Percentiles rank a stretch among this genome's conserved stretches.
phyloP scores from a whole-genome alignment of 64 coral and sea anemone species.

The Anthopleura sola region DNA sequence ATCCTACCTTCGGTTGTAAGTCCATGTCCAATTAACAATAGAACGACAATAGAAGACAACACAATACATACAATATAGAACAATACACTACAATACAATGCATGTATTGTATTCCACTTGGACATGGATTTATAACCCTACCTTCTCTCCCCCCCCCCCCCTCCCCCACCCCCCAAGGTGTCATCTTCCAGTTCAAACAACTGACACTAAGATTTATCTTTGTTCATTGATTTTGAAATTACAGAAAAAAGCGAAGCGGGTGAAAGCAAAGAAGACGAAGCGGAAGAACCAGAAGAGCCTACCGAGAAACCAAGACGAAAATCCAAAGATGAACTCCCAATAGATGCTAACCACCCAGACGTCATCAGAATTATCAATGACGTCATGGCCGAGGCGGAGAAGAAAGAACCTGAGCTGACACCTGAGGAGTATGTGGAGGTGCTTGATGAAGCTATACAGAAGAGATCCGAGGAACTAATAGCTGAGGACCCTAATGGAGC shows the following conservation, averaged over 20 bases:
- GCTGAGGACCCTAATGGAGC: conserved; percentile 40
- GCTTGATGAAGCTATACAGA: conserved; percentile 84
- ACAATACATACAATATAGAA: too few species aligned
- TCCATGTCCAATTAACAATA: too few species aligned
- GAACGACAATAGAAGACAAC: too few species aligned
- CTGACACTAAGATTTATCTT: neutral
- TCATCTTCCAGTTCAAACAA: too few species aligned
- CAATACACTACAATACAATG: too few species aligned
- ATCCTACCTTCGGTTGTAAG: too few species aligned
- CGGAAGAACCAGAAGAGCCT: conserved; percentile 4
- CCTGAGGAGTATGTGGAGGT: conserved; percentile 85
- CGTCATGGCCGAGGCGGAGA: conserved; percentile 67
- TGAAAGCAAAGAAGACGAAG: neutral
- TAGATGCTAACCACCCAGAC: conserved; percentile 88
- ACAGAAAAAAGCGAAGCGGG: neutral
- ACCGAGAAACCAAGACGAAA: conserved; percentile 19
- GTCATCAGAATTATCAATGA: conserved; percentile 81
- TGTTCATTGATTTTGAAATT: neutral
- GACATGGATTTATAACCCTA: too few species aligned
- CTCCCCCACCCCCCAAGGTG: too few species aligned
- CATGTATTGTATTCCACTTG: too few species aligned
- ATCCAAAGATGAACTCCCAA: conserved; percentile 23
- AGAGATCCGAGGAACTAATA: conserved; percentile 64
- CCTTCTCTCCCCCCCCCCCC: too few species aligned
- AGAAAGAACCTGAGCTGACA: conserved; percentile 77